These are phyloP conservation scores for Callosobruchus maculatus DNA, from an alignment of 2,888 invertebrate species.

Conservation along the genomic window DNA sequence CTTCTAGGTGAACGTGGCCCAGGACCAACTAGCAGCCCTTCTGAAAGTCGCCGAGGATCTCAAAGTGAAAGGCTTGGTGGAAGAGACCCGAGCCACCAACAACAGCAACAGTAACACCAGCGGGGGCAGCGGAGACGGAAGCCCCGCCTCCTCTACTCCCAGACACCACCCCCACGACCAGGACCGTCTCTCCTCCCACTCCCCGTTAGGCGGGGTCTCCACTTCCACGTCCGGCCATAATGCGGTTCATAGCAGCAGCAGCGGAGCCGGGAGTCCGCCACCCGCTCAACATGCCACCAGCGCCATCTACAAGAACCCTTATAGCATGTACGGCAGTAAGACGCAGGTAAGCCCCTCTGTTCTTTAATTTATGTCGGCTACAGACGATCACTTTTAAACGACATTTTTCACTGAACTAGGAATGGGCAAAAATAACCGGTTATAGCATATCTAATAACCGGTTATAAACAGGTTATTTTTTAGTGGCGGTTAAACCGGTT, in stretches of 20 bases:
- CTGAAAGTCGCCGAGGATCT: constrained; percentile 60
- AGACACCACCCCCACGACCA: constrained; percentile 2
- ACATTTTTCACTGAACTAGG: too few species aligned
- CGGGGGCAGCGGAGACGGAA: not conserved
- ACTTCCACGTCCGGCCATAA: constrained; percentile 38
- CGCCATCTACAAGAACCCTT: constrained; percentile 39
- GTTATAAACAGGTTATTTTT: too few species aligned
- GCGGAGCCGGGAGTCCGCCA: constrained; percentile 41
- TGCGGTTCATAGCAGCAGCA: constrained; percentile 45
- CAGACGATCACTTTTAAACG: too few species aligned
- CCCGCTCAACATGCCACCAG: constrained; percentile 52
- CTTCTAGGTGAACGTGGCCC: constrained; percentile 63
- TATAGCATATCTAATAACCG: too few species aligned
- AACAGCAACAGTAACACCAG: constrained; percentile 4
- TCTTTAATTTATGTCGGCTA: not conserved
- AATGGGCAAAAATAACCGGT: too few species aligned
- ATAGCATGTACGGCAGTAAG: constrained; percentile 35
- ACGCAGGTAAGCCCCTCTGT: constrained; percentile 14
- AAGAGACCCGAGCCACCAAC: constrained; percentile 48
- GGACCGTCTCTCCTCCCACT: constrained; percentile 19
- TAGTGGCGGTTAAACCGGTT: too few species aligned
- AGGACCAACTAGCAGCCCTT: constrained; percentile 65
- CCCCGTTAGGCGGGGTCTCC: constrained; percentile 41
- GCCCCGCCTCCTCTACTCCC: not conserved
- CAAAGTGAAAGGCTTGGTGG: constrained; percentile 61